phyloP scores from a whole-genome alignment of 2,113 vertebrate genomes.

The Mesoclemmys tuberculata region DNA sequence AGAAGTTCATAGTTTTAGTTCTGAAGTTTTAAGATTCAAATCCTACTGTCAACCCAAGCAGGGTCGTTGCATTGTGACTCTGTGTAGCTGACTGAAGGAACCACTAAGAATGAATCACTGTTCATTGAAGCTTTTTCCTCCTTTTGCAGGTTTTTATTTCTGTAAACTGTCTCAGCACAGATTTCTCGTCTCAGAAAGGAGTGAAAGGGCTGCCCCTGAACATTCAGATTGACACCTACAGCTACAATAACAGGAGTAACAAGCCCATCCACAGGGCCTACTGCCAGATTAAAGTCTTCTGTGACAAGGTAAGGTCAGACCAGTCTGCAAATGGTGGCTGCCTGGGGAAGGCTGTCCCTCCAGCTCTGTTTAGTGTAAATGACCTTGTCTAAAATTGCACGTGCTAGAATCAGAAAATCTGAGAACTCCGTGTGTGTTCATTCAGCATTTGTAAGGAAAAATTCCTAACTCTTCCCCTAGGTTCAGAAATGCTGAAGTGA shows the following conservation, averaged over 20 bases:
- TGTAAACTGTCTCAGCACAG: conserved; percentile 98
- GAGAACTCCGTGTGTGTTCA: background rate
- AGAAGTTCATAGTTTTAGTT: background rate
- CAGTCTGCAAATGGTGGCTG: background rate
- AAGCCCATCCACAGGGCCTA: conserved; percentile 96
- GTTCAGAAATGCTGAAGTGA: background rate
- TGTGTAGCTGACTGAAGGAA: background rate
- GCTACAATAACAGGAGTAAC: conserved; percentile 99
- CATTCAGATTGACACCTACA: conserved; percentile 98
- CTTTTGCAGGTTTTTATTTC: conserved; percentile 94
- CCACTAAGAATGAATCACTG: no score
- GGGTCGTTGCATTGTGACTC: background rate
- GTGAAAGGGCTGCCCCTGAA: conserved; percentile 97
- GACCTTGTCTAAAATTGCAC: no score
- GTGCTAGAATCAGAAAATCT: background rate
- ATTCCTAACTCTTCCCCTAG: background rate
- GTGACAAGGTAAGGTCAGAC: conserved; percentile 87
- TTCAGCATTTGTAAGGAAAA: conserved; percentile 7
- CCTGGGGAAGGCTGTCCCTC: background rate
- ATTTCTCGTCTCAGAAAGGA: conserved; percentile 99
- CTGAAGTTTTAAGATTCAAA: background rate
- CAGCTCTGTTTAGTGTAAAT: background rate
- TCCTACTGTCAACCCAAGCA: background rate
- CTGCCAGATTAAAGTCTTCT: conserved; percentile 99
- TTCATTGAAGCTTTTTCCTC: background rate